Conservation (phyloP, 2,797 vertebrate species). For the Malurus splendens region DNA sequence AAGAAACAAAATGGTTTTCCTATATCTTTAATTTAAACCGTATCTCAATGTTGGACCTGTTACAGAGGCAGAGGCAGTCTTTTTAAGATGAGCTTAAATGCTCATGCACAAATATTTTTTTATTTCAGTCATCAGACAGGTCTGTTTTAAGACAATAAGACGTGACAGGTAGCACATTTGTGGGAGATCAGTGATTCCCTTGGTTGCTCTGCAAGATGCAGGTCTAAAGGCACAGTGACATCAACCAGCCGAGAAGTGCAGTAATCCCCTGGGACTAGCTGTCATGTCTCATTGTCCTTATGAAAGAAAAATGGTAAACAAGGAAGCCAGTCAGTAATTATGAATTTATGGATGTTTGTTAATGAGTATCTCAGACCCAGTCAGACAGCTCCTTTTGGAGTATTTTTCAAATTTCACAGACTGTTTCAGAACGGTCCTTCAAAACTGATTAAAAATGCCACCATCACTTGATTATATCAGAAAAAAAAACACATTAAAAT, state of each 20-base stretch:
- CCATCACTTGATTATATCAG: background rate
- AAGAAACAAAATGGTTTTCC: background rate
- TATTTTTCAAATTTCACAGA: constrained; percentile 32
- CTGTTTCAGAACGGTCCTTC: constrained; percentile 19
- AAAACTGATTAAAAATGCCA: constrained; percentile 35
- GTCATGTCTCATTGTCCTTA: constrained; percentile 46
- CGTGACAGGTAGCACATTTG: constrained; percentile 55
- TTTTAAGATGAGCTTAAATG: background rate
- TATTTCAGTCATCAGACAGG: background rate
- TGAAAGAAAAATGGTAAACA: constrained; percentile 56
- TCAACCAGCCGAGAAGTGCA: constrained; percentile 27
- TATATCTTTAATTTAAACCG: background rate
- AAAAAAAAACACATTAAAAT: background rate
- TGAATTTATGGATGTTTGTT: constrained; percentile 46
- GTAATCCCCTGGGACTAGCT: constrained; percentile 2
- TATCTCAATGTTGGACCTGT: background rate
- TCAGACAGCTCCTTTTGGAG: constrained; percentile 29
- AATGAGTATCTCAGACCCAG: constrained; percentile 33
- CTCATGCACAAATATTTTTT: constrained; percentile 33
- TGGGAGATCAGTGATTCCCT: constrained; percentile 21
- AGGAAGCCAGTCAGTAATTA: constrained; percentile 45
- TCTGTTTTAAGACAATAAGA: constrained; percentile 38
- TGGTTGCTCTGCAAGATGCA: constrained; percentile 7
- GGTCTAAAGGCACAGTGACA: constrained; percentile 45
- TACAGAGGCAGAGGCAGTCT: background rate